Base-by-base conservation (phyloP, 2,113 vertebrate species). In the Perca flavescens region DNA sequence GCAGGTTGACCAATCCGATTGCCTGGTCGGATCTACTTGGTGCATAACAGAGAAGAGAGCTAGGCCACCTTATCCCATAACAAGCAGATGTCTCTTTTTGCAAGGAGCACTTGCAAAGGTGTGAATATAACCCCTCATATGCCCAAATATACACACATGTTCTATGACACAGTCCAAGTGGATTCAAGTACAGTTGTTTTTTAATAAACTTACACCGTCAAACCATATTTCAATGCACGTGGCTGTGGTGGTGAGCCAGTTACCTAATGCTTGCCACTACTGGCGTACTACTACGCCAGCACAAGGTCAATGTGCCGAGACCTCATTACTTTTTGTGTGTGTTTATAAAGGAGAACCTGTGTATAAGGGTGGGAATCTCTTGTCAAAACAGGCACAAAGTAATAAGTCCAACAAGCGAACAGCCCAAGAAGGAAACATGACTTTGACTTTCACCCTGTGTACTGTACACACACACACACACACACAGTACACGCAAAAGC, bases 321-420 rank as follows among this genome's bases (percentile, higher is more conserved):
- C 73, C 63, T 84, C 72, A 77, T 86, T 88, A 71, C 12, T 43
- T 71, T 83, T n/a, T 73, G 28, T 58, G 58, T 77, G 69, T 57
- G 74, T 67, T 74, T 72, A 64, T 76, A 57, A 65, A 36, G 50
- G 17, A 46, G 25, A 64, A 65, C 31, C 16, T 65, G 77, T 31
- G 53, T 68, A 52, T 74, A 15, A 68, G 14, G 52, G 40, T 56
- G 36, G 57, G 43, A 53, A 65, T 61, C 22, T 7, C 46, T n/a
- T 69, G 69, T 82, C 52, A 61, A 73, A 86, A 71, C 52, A 56
- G 43, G 78, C 65, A 74, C 40, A 58, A 68, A 63, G 46, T 87
- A 77, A 80, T 85, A 85, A 60, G 66, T 85, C 69, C 64, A 83
- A 80, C 12, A 65, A 58, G 62, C 61, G 87, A 77, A 49, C 47